Base-by-base conservation (phyloP, 2,888 invertebrate species). In the Drosophila mimetica region DNA sequence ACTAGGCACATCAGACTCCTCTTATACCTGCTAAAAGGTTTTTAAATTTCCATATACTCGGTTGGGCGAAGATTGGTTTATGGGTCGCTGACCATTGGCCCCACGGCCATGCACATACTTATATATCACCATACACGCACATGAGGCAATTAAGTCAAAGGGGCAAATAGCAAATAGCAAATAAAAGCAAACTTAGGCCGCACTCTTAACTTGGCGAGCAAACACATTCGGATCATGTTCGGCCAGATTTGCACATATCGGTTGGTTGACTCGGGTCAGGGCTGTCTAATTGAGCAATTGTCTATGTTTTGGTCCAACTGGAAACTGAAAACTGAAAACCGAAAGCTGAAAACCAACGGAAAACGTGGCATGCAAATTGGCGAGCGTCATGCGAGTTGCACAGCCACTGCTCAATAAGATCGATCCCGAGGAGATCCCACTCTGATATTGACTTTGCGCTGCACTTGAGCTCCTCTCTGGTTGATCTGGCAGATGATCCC, bases 51-150 rank as follows among this genome's bases (percentile, higher is more conserved):
- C 14, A 60, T 44, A 44, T 20, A 59, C 36, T 46, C 30, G 11
- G 60, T 16, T 30, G 13, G 44, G 34, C 30, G 13, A 63, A 63
- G 48, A 64, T 63, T 51, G 52, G 52, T 64, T 64, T 64, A 64
- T 64, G 64, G 65, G 36, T 64, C 65, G 64, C 64, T 52, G 52
- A 64, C 65, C 65, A 64, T 52, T 64, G 63, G 65, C 64, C 65
- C 41, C 65, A 36, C 30, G 52, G 52, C 51, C 65, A 61, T 22
- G 22, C 11, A 37, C 22, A 30, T 54, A 13, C 18, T 11, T 48
- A 5, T 11, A 11, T 22, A 13, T 32, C 6, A 20, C n/a, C n/a
- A n/a, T n/a, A n/a, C n/a, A n/a, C n/a, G n/a, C n/a, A 32, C 22
- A 14, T 64, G 65, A 51, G 65, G 65, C 42, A 65, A 65, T 65